Evolutionary conservation across 2,888 invertebrate genomes (phyloP).

Genomic region (Zhengitettix transpicula): DNA sequence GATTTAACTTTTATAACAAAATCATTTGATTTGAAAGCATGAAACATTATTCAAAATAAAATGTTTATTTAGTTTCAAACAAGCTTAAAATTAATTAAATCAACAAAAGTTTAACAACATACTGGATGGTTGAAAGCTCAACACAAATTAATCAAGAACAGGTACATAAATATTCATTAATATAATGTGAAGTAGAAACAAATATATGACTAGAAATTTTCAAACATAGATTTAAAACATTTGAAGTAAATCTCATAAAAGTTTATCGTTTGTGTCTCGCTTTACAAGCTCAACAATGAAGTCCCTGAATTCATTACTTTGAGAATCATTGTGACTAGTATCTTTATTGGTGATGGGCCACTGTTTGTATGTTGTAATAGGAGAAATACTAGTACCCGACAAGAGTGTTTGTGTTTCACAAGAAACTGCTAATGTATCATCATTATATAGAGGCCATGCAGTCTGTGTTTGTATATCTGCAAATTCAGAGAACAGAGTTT

Average conservation of each 20-base stretch:
- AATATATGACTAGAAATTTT: not conserved
- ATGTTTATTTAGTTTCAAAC: no score
- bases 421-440: slow-evolving; percentile 34
- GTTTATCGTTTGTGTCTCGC: slow-evolving; percentile 6
- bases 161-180: no score
- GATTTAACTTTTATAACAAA: no score
- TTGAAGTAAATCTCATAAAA: slow-evolving; percentile 7
- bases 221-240: not conserved
- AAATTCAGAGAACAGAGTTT: slow-evolving; percentile 33
- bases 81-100: no score
- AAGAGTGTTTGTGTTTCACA: slow-evolving; percentile 38
- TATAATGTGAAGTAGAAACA: no score
- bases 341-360: not conserved
- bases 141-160: no score
- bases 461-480: slow-evolving; percentile 49
- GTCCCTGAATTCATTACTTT: slow-evolving; percentile 8
- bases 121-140: no score
- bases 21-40: no score
- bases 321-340: slow-evolving; percentile 12
- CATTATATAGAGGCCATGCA: slow-evolving; percentile 31
- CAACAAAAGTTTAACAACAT: no score
- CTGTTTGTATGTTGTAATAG: not conserved
- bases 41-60: no score
- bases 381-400: not conserved
- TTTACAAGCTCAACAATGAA: slow-evolving; percentile 11